phyloP scores from a whole-genome alignment of 2,113 vertebrate species.

The Atrichornis clamosus region DNA sequence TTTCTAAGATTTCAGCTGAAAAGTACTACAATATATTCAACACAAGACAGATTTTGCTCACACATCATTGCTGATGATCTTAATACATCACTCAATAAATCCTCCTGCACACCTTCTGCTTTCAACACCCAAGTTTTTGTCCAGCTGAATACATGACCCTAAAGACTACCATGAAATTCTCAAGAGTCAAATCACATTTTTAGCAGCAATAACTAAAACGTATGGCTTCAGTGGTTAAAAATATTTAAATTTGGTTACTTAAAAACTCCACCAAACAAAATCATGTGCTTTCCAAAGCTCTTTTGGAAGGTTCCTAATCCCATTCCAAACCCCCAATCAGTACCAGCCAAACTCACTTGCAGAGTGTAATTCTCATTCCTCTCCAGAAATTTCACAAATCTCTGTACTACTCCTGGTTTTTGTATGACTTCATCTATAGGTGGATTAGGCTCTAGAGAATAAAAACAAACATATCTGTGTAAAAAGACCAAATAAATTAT shows the following conservation, averaged over 20 bases:
- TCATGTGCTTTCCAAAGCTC: neutral
- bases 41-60: neutral
- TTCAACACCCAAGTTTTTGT: neutral
- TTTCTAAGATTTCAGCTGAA: neutral
- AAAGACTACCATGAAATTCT: neutral
- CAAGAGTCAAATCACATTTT: neutral
- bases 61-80: neutral
- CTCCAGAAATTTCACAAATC: constrained; percentile 91
- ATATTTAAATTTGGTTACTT: neutral
- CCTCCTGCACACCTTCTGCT: neutral
- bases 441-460: constrained; percentile 85
- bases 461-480: constrained; percentile 2
- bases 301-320: neutral
- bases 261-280: neutral
- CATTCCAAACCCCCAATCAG: neutral
- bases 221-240: neutral
- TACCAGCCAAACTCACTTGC: constrained; percentile 75
- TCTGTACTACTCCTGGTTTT: constrained; percentile 86
- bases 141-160: neutral
- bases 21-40: neutral
- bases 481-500: neutral
- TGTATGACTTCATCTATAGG: constrained; percentile 94
- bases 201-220: neutral
- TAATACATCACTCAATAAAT: neutral
- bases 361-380: constrained; percentile 88